phyloP scores from a whole-genome alignment of 1,140 invertebrate species.

The Akabosia matsudoensis region DNA sequence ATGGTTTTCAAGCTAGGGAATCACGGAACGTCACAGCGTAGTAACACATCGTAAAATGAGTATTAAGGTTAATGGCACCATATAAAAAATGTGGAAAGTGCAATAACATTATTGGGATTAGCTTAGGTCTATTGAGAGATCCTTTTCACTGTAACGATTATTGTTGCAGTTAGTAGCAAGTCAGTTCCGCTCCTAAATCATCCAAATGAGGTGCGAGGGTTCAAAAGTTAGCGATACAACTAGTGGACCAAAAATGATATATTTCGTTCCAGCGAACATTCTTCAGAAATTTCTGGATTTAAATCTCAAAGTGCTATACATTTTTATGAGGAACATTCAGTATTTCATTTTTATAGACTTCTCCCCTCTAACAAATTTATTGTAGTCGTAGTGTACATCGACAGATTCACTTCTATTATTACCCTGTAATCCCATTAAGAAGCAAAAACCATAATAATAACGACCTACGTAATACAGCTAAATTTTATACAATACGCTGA shows the following conservation, averaged over 20 bases:
- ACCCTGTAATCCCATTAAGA: background rate
- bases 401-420: background rate
- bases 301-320: too few species aligned
- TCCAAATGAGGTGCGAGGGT: conserved; percentile 6
- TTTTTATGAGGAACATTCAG: too few species aligned
- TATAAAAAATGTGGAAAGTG: background rate
- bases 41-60: background rate
- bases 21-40: too few species aligned
- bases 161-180: background rate
- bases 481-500: background rate
- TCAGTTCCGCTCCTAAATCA: background rate
- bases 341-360: background rate
- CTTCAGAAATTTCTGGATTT: too few species aligned
- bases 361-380: background rate
- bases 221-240: background rate
- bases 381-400: background rate
- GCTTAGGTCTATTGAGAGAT: background rate
- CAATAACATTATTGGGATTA: conserved; percentile 1
- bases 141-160: background rate
- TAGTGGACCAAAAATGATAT: background rate
- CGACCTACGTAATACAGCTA: background rate
- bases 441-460: background rate
- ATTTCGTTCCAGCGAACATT: too few species aligned
- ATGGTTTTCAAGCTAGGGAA: too few species aligned
- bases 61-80: background rate